phyloP scores from a whole-genome alignment of 2,797 vertebrate genomes.

The Rhabdophis nuchalis region DNA sequence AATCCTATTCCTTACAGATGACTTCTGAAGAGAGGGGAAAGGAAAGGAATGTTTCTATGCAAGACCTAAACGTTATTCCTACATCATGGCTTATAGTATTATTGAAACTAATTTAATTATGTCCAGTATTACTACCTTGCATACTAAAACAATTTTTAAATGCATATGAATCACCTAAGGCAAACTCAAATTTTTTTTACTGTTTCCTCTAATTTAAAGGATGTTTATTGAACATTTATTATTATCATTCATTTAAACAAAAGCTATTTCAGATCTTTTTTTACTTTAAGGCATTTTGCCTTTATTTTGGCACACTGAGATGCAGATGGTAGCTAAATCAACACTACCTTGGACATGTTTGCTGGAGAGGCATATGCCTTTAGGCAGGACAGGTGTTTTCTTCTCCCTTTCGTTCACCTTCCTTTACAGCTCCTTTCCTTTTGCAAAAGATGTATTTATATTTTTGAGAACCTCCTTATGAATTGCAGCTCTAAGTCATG shows the following conservation, averaged over 20 bases:
- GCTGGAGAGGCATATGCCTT: not conserved
- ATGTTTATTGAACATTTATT: not conserved
- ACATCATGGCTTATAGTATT: not conserved
- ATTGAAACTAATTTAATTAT: not conserved
- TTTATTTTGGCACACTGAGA: not conserved
- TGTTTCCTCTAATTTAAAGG: not conserved
- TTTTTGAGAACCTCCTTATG: not conserved
- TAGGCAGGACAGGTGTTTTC: constrained; percentile 3
- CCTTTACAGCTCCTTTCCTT: not conserved
- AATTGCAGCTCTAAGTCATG: not conserved
- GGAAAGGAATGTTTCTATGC: not conserved
- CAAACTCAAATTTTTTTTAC: not conserved
- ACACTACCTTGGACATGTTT: constrained; percentile 11
- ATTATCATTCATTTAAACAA: not conserved
- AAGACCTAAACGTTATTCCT: not conserved
- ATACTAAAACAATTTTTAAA: not conserved
- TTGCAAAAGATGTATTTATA: not conserved
- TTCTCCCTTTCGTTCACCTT: not conserved
- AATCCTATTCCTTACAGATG: not conserved
- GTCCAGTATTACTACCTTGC: not conserved
- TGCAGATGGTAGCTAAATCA: constrained; percentile 16
- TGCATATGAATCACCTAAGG: not conserved
- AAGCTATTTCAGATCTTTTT: not conserved
- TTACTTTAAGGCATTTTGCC: not conserved
- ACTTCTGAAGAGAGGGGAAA: not conserved